Percentiles rank a stretch among this genome's conserved stretches.
phyloP scores from a whole-genome alignment of 2,113 vertebrate genomes.

The Collichthys lucidus region DNA sequence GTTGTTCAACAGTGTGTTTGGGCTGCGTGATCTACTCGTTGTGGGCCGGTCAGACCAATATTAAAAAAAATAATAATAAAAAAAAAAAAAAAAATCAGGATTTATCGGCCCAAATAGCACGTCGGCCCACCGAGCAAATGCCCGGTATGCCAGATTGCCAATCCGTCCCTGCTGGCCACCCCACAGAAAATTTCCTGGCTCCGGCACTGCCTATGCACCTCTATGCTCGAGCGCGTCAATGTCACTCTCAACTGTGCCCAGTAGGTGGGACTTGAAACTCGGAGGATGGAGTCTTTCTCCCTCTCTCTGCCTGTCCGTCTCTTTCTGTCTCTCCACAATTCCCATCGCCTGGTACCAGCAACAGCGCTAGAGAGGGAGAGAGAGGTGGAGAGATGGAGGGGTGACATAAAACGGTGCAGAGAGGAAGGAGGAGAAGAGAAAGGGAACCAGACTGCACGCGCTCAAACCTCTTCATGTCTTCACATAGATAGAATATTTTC shows the following conservation, averaged over 20 bases:
- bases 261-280: conserved; percentile 93
- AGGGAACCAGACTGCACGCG: conserved; percentile 53
- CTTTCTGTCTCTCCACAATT: conserved; percentile 71
- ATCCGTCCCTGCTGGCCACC: too few relatives aligned
- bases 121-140: too few relatives aligned
- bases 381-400: conserved; percentile 11
- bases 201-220: not conserved
- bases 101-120: too few relatives aligned
- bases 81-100: too few relatives aligned
- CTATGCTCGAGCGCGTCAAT: not conserved
- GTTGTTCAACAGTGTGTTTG: too few relatives aligned
- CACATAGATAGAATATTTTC: conserved; percentile 76
- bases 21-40: too few relatives aligned
- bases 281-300: conserved; percentile 78
- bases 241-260: conserved; percentile 89
- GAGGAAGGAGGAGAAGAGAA: conserved; percentile 46
- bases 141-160: too few relatives aligned
- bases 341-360: conserved; percentile 16
- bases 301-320: not conserved
- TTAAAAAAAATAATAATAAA: too few relatives aligned
- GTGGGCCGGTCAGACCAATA: too few relatives aligned
- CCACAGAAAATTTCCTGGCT: too few relatives aligned
- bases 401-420: conserved; percentile 75
- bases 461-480: conserved; percentile 33
- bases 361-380: conserved; percentile 43